Conservation (phyloP, 2,113 vertebrate genomes). For the Gobio gobio region DNA sequence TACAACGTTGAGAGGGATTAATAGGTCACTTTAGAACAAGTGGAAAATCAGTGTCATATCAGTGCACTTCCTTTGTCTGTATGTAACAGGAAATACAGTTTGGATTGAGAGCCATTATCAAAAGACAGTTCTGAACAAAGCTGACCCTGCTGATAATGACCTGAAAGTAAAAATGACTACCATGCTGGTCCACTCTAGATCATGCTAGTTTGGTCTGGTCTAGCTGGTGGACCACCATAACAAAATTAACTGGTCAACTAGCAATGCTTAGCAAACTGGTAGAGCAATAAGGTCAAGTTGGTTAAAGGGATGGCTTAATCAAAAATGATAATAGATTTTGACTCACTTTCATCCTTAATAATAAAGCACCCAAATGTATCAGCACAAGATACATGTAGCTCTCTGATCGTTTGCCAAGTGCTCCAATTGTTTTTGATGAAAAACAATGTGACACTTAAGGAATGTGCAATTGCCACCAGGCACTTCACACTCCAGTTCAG, state of each 20-base stretch:
- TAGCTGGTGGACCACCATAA: neutral
- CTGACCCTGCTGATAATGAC: neutral
- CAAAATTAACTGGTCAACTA: neutral
- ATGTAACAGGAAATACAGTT: constrained; percentile 39
- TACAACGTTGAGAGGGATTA: constrained; percentile 40
- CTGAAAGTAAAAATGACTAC: neutral
- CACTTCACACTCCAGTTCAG: neutral
- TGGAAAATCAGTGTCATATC: constrained; percentile 47
- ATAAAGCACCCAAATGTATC: neutral
- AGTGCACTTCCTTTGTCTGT: constrained; percentile 39
- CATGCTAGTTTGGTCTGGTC: neutral
- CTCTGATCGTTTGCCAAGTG: neutral
- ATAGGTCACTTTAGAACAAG: constrained; percentile 44
- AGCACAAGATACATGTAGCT: neutral
- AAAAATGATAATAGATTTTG: neutral
- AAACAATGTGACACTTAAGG: neutral
- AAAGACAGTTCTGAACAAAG: neutral
- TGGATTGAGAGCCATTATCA: constrained; percentile 36
- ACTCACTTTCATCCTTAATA: neutral
- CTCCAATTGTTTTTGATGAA: neutral
- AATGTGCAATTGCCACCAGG: neutral
- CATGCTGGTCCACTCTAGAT: neutral
- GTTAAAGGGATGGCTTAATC: neutral
- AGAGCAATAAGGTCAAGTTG: neutral
- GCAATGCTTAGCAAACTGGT: neutral